Base-by-base conservation (phyloP, 2,113 vertebrate genomes). In the Pachypanchax playfairii region DNA sequence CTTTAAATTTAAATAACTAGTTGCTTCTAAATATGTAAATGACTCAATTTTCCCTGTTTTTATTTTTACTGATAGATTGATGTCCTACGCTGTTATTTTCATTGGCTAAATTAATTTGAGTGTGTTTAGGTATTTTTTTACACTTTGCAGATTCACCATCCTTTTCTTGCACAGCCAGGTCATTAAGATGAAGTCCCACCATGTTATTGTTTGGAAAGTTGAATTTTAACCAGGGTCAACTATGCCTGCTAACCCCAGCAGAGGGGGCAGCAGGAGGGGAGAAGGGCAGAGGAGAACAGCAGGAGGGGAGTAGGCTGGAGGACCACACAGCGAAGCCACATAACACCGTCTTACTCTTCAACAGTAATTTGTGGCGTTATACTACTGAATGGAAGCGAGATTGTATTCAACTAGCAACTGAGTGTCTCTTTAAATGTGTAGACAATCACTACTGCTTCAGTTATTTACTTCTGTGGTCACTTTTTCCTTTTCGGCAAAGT, bases 321-420 rank as follows among this genome's bases (percentile, higher is more conserved):
- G 88, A 89, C 89, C 88, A 90, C 89, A 91, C 87, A 90, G 77
- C 61, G 51, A 78, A 83, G 50, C 25, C 64, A 79, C 75, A 81
- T 85, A 83, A 88, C 75, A 65, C 80, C 44, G 46, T 64, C 77
- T 87, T 61, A 65, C 75, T 73, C 74, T 62, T 53, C 66, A 38
- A 65, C 75, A 70, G 58, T 86, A 86, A 90, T 87, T 88, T 89
- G 80, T 77, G 77, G 79, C 82, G 85, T 77, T 66, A 49, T 66
- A 29, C 66, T 46, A 74, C 66, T 76, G 88, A 83, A 75, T 70
- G 67, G 78, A 63, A 49, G 44, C 65, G 65, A 62, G 67, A 85
- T 71, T 33, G 14, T 61, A 83, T 73, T 82, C 68, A 69, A n/a
- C n/a, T n/a, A n/a, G 72, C 43, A 65, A 76, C 53, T 46, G 44